phyloP scores from a whole-genome alignment of 2,888 invertebrate species.

The Rotaria magnacalcarata region DNA sequence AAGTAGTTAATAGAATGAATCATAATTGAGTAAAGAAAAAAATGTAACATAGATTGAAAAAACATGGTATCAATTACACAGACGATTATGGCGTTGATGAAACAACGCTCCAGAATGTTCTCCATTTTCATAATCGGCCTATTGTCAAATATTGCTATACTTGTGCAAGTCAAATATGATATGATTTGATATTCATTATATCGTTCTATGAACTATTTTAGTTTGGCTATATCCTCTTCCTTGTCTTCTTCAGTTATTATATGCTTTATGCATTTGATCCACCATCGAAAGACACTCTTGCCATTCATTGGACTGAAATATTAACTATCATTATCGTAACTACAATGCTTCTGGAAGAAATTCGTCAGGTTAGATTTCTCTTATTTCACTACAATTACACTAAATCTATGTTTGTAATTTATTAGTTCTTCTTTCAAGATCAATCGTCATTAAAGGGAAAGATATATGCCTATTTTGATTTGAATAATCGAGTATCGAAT shows the following conservation, averaged over 20 bases:
- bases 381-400: background rate
- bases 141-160: background rate
- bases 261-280: background rate
- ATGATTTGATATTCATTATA: background rate
- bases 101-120: background rate
- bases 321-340: background rate
- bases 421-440: too few species aligned
- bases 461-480: background rate
- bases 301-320: background rate
- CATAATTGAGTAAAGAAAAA: background rate
- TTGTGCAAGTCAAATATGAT: background rate
- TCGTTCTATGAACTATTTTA: background rate
- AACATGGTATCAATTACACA: background rate
- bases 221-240: background rate
- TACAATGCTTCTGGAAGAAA: background rate
- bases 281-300: background rate
- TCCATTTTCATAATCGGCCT: background rate
- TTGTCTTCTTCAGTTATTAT: background rate
- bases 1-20: background rate
- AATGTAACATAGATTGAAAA: background rate
- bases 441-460: background rate
- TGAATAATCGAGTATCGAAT: background rate
- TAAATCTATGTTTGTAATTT: too few species aligned
- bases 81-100: background rate
- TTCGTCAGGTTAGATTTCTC: background rate